Conservation (phyloP, 2,888 invertebrate genomes). For the Brachyopa scutellaris region DNA sequence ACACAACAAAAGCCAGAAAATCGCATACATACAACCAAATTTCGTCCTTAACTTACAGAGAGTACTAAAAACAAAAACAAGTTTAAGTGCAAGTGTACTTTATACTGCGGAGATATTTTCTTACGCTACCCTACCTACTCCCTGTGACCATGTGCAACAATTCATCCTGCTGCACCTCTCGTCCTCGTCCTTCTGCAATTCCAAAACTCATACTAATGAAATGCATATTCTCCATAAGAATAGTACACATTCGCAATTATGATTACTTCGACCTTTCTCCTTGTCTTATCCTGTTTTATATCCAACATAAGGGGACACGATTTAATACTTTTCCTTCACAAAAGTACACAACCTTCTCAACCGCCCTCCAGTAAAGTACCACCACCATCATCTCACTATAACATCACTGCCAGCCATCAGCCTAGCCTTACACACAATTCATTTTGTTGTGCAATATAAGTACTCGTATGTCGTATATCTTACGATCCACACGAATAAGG, state of each 20-base stretch:
- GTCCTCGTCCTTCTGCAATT: not conserved
- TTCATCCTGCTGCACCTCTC: not conserved
- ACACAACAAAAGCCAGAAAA: conserved; percentile 41
- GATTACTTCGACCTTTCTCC: conserved; percentile 71
- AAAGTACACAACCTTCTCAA: conserved; percentile 10
- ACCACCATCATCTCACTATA: not conserved
- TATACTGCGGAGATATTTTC: conserved; percentile 18
- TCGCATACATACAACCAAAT: conserved; percentile 9
- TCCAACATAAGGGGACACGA: conserved; percentile 46
- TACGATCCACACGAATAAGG: conserved; percentile 43
- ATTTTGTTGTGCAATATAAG: conserved; percentile 55
- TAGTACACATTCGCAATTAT: conserved; percentile 58
- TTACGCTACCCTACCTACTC: not conserved
- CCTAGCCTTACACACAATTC: conserved; percentile 60
- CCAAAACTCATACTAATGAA: not conserved
- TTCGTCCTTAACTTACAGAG: conserved; percentile 47
- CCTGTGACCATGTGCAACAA: conserved; percentile 43
- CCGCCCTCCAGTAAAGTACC: not conserved
- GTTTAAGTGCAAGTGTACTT: not conserved
- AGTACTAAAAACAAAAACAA: not conserved
- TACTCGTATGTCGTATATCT: not conserved
- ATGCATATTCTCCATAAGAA: conserved; percentile 47
- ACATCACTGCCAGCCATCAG: conserved; percentile 36
- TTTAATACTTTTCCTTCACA: conserved; percentile 50
- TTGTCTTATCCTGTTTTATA: conserved; percentile 62